Percentiles rank a stretch among this genome's conserved stretches.
Evolutionary conservation across 2,113 vertebrate genomes (phyloP).

Genomic region (Pelecanoides urinatrix): DNA sequence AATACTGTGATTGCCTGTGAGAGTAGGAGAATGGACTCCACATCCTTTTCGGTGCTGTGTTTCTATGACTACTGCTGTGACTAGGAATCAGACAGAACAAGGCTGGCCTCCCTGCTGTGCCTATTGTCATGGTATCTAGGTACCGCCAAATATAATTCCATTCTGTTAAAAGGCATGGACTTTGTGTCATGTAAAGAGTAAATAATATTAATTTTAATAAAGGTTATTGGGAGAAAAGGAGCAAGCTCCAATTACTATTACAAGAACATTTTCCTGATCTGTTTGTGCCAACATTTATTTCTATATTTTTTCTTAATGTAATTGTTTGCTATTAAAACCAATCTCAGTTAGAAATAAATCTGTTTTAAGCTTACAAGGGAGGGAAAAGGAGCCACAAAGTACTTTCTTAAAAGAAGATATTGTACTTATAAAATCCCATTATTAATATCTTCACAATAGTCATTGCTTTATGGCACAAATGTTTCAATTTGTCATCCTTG

Average conservation of each 20-base stretch:
- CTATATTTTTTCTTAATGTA: background rate
- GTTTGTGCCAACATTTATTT: background rate
- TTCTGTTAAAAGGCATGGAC: background rate
- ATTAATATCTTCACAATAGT: background rate
- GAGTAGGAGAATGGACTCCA: background rate
- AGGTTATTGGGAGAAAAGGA: background rate
- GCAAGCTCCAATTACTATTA: background rate
- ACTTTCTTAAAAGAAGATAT: background rate
- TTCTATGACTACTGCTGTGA: slow-evolving; percentile 42
- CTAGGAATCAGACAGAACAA: background rate
- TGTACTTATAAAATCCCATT: background rate
- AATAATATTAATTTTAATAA: background rate
- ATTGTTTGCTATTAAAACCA: background rate
- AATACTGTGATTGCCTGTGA: background rate
- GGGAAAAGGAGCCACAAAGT: background rate
- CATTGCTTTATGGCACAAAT: background rate
- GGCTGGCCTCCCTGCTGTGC: background rate
- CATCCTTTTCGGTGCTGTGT: background rate
- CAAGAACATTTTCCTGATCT: background rate
- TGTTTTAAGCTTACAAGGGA: background rate
- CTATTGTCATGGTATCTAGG: background rate
- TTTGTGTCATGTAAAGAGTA: background rate
- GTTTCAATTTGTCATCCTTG: background rate
- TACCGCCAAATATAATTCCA: background rate
- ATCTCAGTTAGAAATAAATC: background rate